A percentile compares a stretch with the other conserved stretches of the same genome.
Evolutionary conservation across 2,113 vertebrate species (phyloP).

Genomic region (Chionodraco myersi): DNA sequence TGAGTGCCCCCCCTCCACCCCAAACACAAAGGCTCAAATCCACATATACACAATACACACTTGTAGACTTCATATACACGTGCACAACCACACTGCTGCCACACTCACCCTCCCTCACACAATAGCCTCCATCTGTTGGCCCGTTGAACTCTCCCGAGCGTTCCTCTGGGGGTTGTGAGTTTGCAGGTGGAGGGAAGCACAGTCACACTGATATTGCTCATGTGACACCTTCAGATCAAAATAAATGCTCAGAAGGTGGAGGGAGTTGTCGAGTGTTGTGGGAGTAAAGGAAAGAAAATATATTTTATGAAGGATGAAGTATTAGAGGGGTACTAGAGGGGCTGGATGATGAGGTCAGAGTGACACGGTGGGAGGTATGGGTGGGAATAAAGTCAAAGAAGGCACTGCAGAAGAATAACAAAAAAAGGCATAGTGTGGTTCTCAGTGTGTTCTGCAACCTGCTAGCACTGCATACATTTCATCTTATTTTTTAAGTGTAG

Average conservation of each 20-base stretch:
- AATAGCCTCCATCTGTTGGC: conserved; percentile 84
- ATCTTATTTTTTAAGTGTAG: conserved; percentile 45
- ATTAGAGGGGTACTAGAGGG: not conserved
- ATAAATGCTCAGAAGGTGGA: conserved; percentile 23
- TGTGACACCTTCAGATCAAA: conserved; percentile 63
- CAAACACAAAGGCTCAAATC: conserved; percentile 33
- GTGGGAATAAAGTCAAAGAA: conserved; percentile 39
- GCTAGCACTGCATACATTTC: conserved; percentile 39
- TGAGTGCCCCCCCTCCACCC: not conserved
- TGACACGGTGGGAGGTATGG: conserved; percentile 15
- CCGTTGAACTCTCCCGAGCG: conserved; percentile 75
- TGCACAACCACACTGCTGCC: conserved; percentile 42
- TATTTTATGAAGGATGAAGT: conserved; percentile 33
- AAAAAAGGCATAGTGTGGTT: not conserved
- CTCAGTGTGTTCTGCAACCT: conserved; percentile 16
- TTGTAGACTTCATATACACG: conserved; percentile 38
- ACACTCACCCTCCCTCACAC: conserved; percentile 59
- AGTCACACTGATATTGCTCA: conserved; percentile 50
- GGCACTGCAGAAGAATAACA: conserved; percentile 32
- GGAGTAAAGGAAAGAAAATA: conserved; percentile 31
- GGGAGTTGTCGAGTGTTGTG: conserved; percentile 31
- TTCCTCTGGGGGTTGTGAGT: conserved; percentile 57
- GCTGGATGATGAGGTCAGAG: conserved; percentile 33
- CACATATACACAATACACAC: conserved; percentile 28
- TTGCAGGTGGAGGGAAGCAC: conserved; percentile 66